Percentiles rank a stretch among this genome's conserved stretches.
These are phyloP conservation scores for Romanogobio albipinnatus DNA, from an alignment of 2,113 vertebrate species.

Conservation along the genomic window DNA sequence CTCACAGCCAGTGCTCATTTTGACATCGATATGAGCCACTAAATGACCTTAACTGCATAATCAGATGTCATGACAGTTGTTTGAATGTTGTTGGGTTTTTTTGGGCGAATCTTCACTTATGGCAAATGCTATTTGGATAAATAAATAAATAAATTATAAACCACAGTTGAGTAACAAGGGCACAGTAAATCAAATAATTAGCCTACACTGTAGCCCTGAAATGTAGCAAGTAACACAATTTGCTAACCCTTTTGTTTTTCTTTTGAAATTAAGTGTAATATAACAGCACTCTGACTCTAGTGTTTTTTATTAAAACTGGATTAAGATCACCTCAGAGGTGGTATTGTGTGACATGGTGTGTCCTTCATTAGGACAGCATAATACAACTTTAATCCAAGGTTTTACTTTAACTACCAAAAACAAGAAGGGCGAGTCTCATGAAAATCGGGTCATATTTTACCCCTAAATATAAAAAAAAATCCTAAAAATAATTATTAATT, in stretches of 20 bases:
- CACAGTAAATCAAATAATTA: constrained; percentile 4
- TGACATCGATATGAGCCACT: not conserved
- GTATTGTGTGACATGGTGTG: not conserved
- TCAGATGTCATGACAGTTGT: constrained; percentile 2
- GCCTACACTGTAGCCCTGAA: not conserved
- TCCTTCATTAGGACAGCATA: constrained; percentile 1
- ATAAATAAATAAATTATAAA: no score
- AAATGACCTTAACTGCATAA: constrained; percentile 8
- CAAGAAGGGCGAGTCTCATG: not conserved
- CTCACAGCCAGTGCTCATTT: not conserved
- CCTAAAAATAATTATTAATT: not conserved
- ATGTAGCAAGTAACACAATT: constrained; percentile 10
- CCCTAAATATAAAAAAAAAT: not conserved
- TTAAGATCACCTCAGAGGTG: constrained; percentile 20
- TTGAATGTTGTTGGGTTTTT: not conserved
- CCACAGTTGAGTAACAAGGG: not conserved
- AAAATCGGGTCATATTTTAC: not conserved
- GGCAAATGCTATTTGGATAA: not conserved
- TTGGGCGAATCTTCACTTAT: not conserved
- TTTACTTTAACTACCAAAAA: not conserved
- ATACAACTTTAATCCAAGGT: not conserved
- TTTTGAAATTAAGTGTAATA: not conserved
- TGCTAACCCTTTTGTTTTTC: not conserved
- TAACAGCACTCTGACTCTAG: not conserved
- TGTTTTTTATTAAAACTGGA: constrained; percentile 24